Evolutionary conservation across 2,888 invertebrate genomes (phyloP), one percentile per base, ranked within the genome.

Genomic region (Calliphora vomitoria): DNA sequence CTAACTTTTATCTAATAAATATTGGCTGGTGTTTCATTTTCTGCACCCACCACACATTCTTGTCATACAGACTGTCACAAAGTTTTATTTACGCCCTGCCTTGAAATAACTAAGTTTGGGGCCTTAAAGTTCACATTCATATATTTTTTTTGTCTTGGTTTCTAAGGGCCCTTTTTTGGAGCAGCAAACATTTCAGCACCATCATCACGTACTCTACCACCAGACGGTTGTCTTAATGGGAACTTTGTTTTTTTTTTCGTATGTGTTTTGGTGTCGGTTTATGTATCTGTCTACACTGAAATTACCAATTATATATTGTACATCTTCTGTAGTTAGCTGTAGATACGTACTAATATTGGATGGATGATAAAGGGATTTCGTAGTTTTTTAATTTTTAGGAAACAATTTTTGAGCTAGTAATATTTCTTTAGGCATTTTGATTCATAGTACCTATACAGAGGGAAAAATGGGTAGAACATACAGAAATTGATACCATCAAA

Each of bases 1-100:
- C 78, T 69, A 82, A 38, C 47, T 66, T 81, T 78, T 87, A 81
- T 81, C 76, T 76, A 68, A 78, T 81, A 81, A 68, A 72, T 50
- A 72, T 75, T 81, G 66, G 53, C 75, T 80, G 25, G 55, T 64
- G 53, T 64, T 79, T 58, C 10, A 25, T n/a, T 44, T 79, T 68
- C 50, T 69, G 15, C 15, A 64, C 31, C 15, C 15, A 38, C 13
- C 15, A 10, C 8, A 62, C n/a, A 50, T 38, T 50, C 4, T 53
- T 53, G 3, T 50, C 1, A 47, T 20, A 38, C 31, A 62, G 44
- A 18, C 60, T 44, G n/a, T 66, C 8, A n/a, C 6, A 60, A 31
- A 8, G 44, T 1, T 47, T 62, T n/a, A 3, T 31, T 38, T 15
- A 50, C 13, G 58, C 15, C 41, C 25, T 41, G 1, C 8, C 0